Conservation (phyloP, 1,140 invertebrate species). For the Vanessa atalanta region DNA sequence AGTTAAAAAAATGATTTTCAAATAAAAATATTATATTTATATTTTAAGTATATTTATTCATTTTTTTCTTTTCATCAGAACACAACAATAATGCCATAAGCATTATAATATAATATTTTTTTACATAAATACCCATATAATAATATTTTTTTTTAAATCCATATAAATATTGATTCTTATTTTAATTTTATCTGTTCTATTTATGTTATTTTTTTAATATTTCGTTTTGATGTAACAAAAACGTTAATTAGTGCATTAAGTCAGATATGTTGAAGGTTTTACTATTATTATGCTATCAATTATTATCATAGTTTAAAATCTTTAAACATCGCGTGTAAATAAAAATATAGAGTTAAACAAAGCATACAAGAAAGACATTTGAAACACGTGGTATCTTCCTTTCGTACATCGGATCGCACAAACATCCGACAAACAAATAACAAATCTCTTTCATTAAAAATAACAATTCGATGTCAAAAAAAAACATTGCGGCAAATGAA, state of each 20-base stretch:
- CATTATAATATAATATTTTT: too few relatives aligned
- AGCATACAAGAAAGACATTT: slow-evolving; percentile 39
- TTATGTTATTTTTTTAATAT: background rate
- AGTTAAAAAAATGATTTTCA: slow-evolving; percentile 45
- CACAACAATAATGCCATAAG: too few relatives aligned
- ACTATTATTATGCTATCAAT: slow-evolving; percentile 20
- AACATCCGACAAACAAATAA: slow-evolving; percentile 61
- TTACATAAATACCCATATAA: too few relatives aligned
- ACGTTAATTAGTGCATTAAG: slow-evolving; percentile 38
- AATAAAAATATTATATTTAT: slow-evolving; percentile 10
- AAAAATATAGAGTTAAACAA: slow-evolving; percentile 18
- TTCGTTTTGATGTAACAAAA: slow-evolving; percentile 4
- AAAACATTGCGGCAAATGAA: too few relatives aligned
- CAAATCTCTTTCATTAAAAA: slow-evolving; percentile 5
- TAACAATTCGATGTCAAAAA: too few relatives aligned
- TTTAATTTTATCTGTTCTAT: background rate
- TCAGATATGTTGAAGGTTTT: slow-evolving; percentile 41
- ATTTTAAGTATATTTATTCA: background rate
- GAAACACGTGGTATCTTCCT: slow-evolving; percentile 55
- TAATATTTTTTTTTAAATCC: too few relatives aligned
- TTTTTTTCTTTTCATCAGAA: background rate
- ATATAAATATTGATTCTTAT: too few relatives aligned
- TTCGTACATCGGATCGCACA: slow-evolving; percentile 51
- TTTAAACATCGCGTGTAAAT: slow-evolving; percentile 20
- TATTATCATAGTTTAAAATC: slow-evolving; percentile 9